phyloP scores from a whole-genome alignment of 2,113 vertebrate genomes.

The Petaurus breviceps region DNA sequence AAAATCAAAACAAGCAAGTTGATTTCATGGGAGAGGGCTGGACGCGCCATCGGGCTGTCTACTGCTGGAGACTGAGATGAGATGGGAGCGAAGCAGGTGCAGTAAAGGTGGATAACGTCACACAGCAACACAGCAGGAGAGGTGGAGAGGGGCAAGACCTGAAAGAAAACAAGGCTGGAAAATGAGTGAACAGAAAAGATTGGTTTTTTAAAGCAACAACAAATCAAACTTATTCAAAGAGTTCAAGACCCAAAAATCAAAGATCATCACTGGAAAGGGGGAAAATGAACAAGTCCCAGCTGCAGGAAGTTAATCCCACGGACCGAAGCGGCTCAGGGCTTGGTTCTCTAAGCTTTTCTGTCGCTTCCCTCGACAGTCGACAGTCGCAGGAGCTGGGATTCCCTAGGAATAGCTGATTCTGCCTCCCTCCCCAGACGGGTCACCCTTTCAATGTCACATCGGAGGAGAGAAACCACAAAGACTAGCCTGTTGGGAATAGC shows the following conservation, averaged over 20 bases:
- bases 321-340: background rate
- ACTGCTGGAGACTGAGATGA: slow-evolving; percentile 90
- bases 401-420: background rate
- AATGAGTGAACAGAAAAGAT: slow-evolving; percentile 87
- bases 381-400: background rate
- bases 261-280: slow-evolving; percentile 40
- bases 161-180: slow-evolving; percentile 93
- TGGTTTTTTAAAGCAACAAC: slow-evolving; percentile 78
- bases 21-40: slow-evolving; percentile 86
- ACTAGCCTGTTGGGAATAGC: background rate
- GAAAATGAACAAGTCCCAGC: slow-evolving; percentile 71
- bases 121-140: slow-evolving; percentile 92
- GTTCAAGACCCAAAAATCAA: slow-evolving; percentile 58
- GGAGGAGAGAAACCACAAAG: background rate
- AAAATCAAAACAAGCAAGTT: slow-evolving; percentile 82
- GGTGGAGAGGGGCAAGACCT: slow-evolving; percentile 93
- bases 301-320: slow-evolving; percentile 33
- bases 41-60: slow-evolving; percentile 87
- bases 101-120: slow-evolving; percentile 89
- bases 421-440: background rate
- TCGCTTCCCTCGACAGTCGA: background rate
- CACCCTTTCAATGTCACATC: background rate
- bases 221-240: slow-evolving; percentile 81
- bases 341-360: background rate
- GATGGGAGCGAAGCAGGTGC: slow-evolving; percentile 96